Evolutionary conservation across 2,888 invertebrate genomes (phyloP).

Genomic region (Onthophagus sagittarius): DNA sequence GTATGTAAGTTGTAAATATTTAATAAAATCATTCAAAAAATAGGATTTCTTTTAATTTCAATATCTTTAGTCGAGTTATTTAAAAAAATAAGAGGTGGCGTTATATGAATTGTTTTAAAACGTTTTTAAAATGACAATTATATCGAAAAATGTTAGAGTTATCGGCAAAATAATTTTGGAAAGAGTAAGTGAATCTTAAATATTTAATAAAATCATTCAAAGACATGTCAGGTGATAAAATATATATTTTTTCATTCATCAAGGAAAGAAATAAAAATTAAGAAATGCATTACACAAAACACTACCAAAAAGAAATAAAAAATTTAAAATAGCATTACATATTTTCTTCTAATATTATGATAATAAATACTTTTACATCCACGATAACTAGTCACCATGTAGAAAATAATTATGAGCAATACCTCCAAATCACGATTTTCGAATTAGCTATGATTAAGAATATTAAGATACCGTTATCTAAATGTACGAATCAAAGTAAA

Average conservation of each 20-base stretch:
- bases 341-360: not conserved
- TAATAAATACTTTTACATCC: not conserved
- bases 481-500: not conserved
- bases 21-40: no score
- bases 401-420: not conserved
- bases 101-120: no score
- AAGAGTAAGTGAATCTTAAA: conserved; percentile 49
- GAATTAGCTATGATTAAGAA: no score
- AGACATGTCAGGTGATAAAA: not conserved
- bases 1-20: conserved; percentile 22
- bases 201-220: not conserved
- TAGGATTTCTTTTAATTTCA: no score
- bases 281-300: no score
- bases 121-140: no score
- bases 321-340: no score
- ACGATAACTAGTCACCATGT: not conserved
- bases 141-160: conserved; percentile 98
- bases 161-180: conserved; percentile 93
- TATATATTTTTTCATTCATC: not conserved
- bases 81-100: no score
- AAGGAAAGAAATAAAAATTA: not conserved
- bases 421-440: not conserved
- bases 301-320: no score
- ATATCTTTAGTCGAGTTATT: no score
- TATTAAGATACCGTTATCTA: no score